These are phyloP conservation scores for Drosophila infuscata DNA, from an alignment of 2,888 invertebrate genomes.

Conservation along the genomic window DNA sequence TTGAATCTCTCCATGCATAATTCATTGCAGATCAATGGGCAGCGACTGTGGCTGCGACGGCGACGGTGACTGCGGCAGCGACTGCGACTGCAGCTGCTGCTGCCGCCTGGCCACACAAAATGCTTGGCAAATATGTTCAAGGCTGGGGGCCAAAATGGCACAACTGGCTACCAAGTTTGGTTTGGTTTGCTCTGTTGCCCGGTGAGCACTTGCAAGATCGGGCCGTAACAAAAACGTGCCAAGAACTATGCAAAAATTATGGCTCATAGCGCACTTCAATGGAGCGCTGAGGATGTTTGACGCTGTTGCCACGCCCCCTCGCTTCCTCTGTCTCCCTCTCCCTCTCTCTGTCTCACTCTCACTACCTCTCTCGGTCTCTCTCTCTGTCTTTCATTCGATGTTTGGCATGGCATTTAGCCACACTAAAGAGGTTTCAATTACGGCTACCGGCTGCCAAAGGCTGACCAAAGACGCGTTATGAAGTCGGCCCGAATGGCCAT, in stretches of 20 bases:
- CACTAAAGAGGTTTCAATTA: constrained; percentile 81
- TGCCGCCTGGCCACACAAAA: constrained; percentile 69
- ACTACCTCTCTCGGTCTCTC: background rate
- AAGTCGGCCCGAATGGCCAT: constrained; percentile 55
- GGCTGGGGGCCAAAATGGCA: constrained; percentile 67
- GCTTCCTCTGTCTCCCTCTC: background rate
- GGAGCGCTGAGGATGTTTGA: constrained; percentile 51
- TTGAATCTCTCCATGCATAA: constrained; percentile 73
- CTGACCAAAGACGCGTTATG: constrained; percentile 45
- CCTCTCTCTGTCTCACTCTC: background rate
- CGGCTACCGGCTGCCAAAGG: constrained; percentile 64
- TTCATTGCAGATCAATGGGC: constrained; percentile 76
- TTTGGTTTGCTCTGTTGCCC: constrained; percentile 2
- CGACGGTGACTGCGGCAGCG: background rate
- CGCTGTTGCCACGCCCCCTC: constrained; percentile 11
- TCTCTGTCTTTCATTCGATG: constrained; percentile 1
- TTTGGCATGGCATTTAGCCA: constrained; percentile 73
- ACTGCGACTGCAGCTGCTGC: background rate
- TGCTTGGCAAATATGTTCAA: constrained; percentile 72
- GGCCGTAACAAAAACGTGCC: constrained; percentile 65
- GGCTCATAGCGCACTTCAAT: constrained; percentile 73
- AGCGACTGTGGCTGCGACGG: constrained; percentile 27
- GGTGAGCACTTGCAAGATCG: constrained; percentile 52
- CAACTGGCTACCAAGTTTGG: constrained; percentile 68
- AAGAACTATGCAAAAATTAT: constrained; percentile 80